phyloP scores from a whole-genome alignment of 2,113 vertebrate species.

The Solenodon paradoxus region DNA sequence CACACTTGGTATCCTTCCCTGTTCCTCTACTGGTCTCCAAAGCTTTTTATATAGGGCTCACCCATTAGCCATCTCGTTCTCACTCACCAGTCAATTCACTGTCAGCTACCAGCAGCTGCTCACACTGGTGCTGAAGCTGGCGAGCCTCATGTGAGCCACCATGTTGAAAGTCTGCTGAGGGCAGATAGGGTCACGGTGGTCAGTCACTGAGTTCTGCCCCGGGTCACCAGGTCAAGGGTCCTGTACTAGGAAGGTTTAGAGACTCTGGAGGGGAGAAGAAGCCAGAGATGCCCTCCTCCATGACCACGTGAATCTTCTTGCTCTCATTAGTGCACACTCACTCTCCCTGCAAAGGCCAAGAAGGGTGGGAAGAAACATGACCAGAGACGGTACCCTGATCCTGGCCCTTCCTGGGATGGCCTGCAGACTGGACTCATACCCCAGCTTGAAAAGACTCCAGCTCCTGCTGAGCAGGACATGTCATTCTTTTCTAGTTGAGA shows the following conservation, averaged over 20 bases:
- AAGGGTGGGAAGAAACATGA: neutral
- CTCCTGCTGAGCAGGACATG: neutral
- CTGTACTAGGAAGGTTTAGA: neutral
- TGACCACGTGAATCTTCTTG: neutral
- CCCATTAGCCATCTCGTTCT: too few relatives aligned
- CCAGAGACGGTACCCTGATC: too few relatives aligned
- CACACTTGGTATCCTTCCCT: too few relatives aligned
- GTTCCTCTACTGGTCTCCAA: too few relatives aligned
- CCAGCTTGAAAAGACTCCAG: neutral
- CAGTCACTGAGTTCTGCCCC: neutral
- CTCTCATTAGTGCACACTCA: neutral
- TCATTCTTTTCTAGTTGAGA: too few relatives aligned
- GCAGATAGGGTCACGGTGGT: too few relatives aligned
- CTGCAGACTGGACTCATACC: neutral
- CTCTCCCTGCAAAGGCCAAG: neutral
- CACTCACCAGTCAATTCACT: neutral
- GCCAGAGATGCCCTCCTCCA: neutral
- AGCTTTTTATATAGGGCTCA: too few relatives aligned
- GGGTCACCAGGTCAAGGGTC: too few relatives aligned
- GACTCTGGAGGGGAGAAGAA: neutral
- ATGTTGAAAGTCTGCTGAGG: too few relatives aligned
- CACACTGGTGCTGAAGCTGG: neutral
- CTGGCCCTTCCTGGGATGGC: neutral
- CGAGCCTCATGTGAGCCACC: neutral
- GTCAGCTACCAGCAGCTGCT: neutral